These are phyloP conservation scores for Xiphias gladius DNA, from an alignment of 2,113 vertebrate species.

Conservation along the genomic window DNA sequence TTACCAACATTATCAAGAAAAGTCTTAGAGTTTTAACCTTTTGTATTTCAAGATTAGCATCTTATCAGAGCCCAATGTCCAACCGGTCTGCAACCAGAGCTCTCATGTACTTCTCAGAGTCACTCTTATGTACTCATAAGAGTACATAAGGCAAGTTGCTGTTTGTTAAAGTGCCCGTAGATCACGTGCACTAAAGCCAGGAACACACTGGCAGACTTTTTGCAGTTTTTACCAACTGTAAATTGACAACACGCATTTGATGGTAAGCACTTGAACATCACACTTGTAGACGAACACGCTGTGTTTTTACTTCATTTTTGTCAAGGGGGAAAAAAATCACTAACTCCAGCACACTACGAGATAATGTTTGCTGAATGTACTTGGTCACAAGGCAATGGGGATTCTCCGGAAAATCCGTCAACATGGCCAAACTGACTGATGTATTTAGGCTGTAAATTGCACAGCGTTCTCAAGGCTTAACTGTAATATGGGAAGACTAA, in stretches of 20 bases:
- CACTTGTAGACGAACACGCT: background rate
- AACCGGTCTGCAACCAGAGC: background rate
- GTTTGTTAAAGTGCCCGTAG: background rate
- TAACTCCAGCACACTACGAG: background rate
- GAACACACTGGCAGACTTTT: background rate
- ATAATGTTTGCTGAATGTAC: constrained; percentile 1
- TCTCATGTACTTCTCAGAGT: background rate
- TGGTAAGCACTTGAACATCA: background rate
- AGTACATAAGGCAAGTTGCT: background rate
- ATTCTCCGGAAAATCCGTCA: background rate
- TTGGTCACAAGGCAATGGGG: background rate
- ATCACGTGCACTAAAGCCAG: background rate
- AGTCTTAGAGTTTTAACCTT: background rate
- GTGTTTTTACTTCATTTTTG: background rate
- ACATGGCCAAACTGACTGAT: background rate
- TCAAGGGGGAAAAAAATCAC: too few species aligned
- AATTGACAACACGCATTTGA: background rate
- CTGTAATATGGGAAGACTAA: background rate
- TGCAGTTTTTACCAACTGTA: background rate
- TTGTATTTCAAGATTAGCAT: background rate
- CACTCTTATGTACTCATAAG: background rate
- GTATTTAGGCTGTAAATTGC: background rate
- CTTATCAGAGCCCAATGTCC: background rate
- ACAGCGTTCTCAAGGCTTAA: constrained; percentile 15
- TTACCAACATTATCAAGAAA: background rate